Evolutionary conservation across 1,140 invertebrate genomes (phyloP), one percentile per base, ranked within the genome.

Genomic region (Drosophila gunungcola): DNA sequence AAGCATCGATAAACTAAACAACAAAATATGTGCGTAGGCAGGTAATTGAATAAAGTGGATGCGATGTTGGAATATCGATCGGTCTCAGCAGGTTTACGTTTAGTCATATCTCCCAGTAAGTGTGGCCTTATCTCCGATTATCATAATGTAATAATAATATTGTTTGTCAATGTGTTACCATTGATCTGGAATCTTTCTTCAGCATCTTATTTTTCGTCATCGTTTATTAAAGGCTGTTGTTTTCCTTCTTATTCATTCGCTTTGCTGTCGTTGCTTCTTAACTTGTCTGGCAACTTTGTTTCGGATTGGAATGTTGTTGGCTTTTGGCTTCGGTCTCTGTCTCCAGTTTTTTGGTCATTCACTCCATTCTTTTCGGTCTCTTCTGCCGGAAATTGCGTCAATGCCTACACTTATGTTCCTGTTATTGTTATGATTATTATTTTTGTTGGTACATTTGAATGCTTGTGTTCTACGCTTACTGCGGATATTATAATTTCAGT

Each of bases 201-300:
- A 42, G 46, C 38, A 51, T 27, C 49, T 34, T 45, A 48, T 21
- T 21, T 32, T 36, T 38, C 25, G n/a, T 49, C 39, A 9, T 21
- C 32, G 11, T 63, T 45, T 29, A 21, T 32, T 78, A 55, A 46
- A 55, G 64, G 39, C 63, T 60, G 68, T 72, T 70, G 64, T 75
- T 79, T 65, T 57, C 64, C 61, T 72, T 81, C 67, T 75, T 80
- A 57, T 64, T 84, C 68, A 57, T 76, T 61, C 13, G 69, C 49
- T 48, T 46, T 75, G 78, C 46, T 54, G 41, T 34, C 74, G 68
- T 79, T 84, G 46, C 49, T 57, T 65, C 58, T 74, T 74, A 84
- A 84, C 80, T 84, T 80, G 83, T 80, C 85, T 84, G 80, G 77
- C 84, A 84, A 84, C 84, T 89, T 89, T 89, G 68, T 70, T 63